Base-by-base conservation (phyloP, 2,888 invertebrate genomes). In the Lasioglossum leucozonium region DNA sequence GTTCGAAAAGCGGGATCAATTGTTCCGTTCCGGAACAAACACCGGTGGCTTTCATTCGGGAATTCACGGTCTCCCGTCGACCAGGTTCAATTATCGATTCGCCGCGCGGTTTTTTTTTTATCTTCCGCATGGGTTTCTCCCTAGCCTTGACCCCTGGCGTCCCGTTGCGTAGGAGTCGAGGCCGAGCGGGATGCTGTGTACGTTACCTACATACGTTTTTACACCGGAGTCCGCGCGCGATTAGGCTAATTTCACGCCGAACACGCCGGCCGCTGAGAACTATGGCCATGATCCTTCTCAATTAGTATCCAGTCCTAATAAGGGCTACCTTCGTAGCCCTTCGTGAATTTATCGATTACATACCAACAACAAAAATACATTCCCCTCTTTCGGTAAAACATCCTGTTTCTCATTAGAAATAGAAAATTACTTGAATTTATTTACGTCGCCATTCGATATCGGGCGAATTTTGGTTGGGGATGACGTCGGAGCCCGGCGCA, bases 1-100 rank as follows among this genome's bases (percentile, higher is more conserved):
- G 34, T 37, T 40, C 37, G 40, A 69, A 69, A n/a, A 69, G 11
- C 40, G 11, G 40, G 40, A 69, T 69, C 69, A n/a, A 40, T 69
- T 69, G 11, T n/a, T 69, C 69, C 69, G 22, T 10, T 22, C 13
- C 71, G 26, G 72, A 72, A 44, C 44, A 71, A 71, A 71, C 34
- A 37, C 11, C 40, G 8, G 26, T 16, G 34, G 22, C 37, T 34
- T 58, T 42, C 18, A 16, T 42, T 62, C 34, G 58, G 62, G 51
- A 26, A 65, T 42, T 44, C 30, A 10, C 37, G 47, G 44, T 74
- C 72, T 26, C 30, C 73, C 62, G n/a, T 26, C 40, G 74, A 1
- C 73, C 26, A 37, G 87, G 89, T 84, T 89, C 88, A 65, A 92
- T 79, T 88, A 93, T 92, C 85, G 91, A 92, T 91, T 93, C 81